phyloP scores from a whole-genome alignment of 2,113 vertebrate genomes.

The Hippocampus barbouri region DNA sequence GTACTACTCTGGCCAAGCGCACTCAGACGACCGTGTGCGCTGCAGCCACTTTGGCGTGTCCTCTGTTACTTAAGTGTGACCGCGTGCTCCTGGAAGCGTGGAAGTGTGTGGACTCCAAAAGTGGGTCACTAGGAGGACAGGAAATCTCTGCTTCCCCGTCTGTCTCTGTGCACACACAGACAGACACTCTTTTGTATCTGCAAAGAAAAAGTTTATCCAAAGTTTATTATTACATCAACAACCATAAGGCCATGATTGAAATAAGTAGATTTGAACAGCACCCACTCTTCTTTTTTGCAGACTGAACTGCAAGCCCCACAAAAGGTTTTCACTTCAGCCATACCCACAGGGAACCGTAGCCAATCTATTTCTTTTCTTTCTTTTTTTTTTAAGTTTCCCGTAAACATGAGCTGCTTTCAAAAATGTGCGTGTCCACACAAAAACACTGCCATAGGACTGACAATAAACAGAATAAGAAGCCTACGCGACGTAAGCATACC shows the following conservation, averaged over 20 bases:
- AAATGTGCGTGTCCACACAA: no score
- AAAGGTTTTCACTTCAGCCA: conserved; percentile 5
- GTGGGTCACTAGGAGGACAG: conserved; percentile 61
- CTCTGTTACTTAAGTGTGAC: conserved; percentile 26
- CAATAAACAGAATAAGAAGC: no score
- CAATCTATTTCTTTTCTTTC: no score
- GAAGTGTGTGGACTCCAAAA: conserved; percentile 35
- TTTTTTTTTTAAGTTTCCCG: no score
- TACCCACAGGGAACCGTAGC: no score
- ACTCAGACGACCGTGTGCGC: no score
- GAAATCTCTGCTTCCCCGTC: conserved; percentile 52
- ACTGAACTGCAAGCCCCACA: background rate
- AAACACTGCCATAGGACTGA: no score
- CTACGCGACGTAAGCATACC: no score
- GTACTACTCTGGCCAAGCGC: no score
- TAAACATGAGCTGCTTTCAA: no score
- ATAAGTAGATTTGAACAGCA: background rate
- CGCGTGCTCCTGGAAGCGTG: conserved; percentile 31
- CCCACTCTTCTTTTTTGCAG: background rate
- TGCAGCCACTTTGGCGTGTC: conserved; percentile 8
- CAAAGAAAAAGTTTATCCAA: background rate
- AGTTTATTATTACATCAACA: background rate
- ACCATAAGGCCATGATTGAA: conserved; percentile 1
- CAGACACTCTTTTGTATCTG: conserved; percentile 14
- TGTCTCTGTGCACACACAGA: conserved; percentile 19